These are phyloP conservation scores for Tricholauxania praeusta DNA, from an alignment of 2,888 invertebrate genomes.

Conservation along the genomic window DNA sequence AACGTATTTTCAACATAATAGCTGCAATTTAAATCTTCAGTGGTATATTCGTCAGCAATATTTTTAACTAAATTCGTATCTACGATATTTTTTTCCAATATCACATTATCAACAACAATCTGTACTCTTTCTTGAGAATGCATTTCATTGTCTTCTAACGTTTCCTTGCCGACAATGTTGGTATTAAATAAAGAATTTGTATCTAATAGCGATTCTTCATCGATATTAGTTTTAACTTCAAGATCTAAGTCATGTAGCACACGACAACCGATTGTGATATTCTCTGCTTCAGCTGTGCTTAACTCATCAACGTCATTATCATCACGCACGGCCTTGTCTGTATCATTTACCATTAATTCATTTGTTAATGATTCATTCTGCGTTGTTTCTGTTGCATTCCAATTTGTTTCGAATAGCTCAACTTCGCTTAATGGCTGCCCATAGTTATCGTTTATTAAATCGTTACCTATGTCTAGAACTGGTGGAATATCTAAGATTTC, in stretches of 20 bases:
- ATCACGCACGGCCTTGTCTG: neutral
- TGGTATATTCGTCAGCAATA: too few relatives aligned
- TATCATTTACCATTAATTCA: constrained; percentile 19
- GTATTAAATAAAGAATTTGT: constrained; percentile 40
- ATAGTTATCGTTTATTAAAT: constrained; percentile 47
- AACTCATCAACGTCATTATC: constrained; percentile 37
- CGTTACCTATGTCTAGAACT: constrained; percentile 44
- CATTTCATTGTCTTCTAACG: constrained; percentile 22
- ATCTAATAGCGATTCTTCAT: constrained; percentile 42
- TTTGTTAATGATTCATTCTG: neutral
- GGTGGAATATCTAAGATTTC: constrained; percentile 32
- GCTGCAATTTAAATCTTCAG: too few relatives aligned
- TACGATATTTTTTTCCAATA: too few relatives aligned
- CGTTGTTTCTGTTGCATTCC: constrained; percentile 27
- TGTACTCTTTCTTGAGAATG: constrained; percentile 25
- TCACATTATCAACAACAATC: neutral
- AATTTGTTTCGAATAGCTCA: constrained; percentile 27
- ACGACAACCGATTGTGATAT: constrained; percentile 10
- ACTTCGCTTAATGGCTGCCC: constrained; percentile 39
- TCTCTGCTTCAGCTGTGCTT: constrained; percentile 35
- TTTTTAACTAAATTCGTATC: too few relatives aligned
- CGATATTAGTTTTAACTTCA: constrained; percentile 31
- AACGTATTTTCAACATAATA: neutral
- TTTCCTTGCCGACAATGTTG: constrained; percentile 11
- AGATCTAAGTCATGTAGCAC: constrained; percentile 6